Conservation (phyloP, 2,888 invertebrate genomes). For the Himalopsyche anomala region DNA sequence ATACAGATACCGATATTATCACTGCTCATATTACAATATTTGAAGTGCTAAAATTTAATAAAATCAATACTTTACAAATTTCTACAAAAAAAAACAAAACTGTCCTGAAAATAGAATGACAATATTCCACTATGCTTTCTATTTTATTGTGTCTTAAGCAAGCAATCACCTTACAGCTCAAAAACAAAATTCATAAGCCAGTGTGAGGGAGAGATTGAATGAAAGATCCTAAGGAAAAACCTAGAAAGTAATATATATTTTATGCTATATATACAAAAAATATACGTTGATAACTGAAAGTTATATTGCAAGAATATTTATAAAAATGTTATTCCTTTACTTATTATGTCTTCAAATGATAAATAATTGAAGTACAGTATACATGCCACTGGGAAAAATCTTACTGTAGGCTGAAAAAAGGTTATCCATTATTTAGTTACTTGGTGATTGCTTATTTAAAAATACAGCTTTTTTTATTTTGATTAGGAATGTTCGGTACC, state of each 20-base stretch:
- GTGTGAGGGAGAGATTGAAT: no score
- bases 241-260: no score
- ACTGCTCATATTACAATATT: conserved; percentile 24
- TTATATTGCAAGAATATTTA: no score
- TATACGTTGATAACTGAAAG: no score
- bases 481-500: conserved; percentile 41
- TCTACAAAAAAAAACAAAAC: conserved; percentile 19
- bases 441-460: conserved; percentile 31
- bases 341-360: no score
- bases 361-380: no score
- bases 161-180: neutral
- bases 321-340: no score
- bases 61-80: conserved; percentile 33
- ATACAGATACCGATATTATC: conserved; percentile 42
- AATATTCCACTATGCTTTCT: conserved; percentile 13
- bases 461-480: conserved; percentile 37
- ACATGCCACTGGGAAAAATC: no score
- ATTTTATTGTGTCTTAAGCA: conserved; percentile 24
- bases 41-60: conserved; percentile 40
- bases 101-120: conserved; percentile 13
- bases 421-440: neutral
- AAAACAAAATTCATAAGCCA: no score
- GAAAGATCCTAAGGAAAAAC: no score
- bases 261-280: no score
- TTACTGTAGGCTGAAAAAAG: no score